Conservation (phyloP, 2,888 invertebrate genomes). For the Ormyrus pomaceus region DNA sequence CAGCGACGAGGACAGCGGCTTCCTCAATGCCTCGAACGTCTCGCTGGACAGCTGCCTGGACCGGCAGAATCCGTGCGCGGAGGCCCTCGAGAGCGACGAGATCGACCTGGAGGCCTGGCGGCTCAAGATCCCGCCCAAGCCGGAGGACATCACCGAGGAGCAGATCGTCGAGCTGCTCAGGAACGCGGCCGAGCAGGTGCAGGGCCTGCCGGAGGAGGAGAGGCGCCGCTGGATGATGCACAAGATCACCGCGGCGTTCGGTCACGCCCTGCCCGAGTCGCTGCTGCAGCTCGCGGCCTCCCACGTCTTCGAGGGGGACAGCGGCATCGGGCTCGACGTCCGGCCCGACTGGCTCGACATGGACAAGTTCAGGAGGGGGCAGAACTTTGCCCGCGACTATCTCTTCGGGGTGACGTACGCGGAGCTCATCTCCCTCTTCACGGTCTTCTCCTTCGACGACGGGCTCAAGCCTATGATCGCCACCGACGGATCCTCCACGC, state of each 20-base stretch:
- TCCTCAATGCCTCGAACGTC: conserved; percentile 13
- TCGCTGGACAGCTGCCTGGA: background rate
- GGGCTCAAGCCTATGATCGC: conserved; percentile 75
- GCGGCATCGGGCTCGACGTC: conserved; percentile 58
- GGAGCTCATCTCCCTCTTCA: conserved; percentile 73
- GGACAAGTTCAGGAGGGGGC: conserved; percentile 75
- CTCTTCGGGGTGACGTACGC: conserved; percentile 69
- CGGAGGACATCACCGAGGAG: conserved; percentile 4
- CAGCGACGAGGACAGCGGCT: conserved; percentile 46
- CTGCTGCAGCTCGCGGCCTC: conserved; percentile 32
- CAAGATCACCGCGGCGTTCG: background rate
- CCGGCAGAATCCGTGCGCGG: background rate
- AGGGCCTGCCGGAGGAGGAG: conserved; percentile 28
- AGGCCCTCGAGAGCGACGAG: background rate
- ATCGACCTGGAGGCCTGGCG: background rate
- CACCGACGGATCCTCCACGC: conserved; percentile 76
- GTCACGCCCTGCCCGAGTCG: conserved; percentile 7
- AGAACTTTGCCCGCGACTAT: conserved; percentile 74
- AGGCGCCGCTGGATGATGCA: conserved; percentile 11
- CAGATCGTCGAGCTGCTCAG: background rate
- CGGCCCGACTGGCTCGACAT: conserved; percentile 75
- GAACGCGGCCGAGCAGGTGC: background rate
- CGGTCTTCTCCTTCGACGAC: conserved; percentile 73
- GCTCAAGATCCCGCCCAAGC: conserved; percentile 6
- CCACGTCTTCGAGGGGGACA: conserved; percentile 61